A percentile compares a stretch with the other conserved stretches of the same genome.
Conservation (phyloP, 2,888 invertebrate species). For the Lasioglossum oenotherae region DNA sequence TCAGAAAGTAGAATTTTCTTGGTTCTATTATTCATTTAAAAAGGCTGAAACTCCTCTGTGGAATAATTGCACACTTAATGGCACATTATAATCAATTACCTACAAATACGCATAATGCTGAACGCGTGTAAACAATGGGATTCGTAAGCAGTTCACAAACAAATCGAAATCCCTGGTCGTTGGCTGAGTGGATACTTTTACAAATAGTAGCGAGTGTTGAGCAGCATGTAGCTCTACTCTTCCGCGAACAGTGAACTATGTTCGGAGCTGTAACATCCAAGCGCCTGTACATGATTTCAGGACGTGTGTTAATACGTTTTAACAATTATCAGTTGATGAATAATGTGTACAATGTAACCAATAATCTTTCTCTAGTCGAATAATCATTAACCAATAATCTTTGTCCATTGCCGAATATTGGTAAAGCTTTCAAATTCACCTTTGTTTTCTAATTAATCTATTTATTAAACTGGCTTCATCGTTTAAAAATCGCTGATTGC, state of each 20-base stretch:
- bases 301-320: background rate
- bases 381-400: background rate
- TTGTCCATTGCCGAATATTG: background rate
- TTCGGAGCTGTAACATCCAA: background rate
- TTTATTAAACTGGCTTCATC: too few species aligned
- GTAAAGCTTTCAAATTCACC: background rate
- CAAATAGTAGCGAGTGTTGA: background rate
- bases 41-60: background rate
- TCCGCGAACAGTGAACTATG: background rate
- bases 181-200: background rate
- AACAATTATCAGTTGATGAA: background rate
- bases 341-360: background rate
- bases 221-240: background rate
- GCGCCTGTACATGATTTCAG: background rate
- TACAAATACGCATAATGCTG: background rate
- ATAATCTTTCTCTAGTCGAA: background rate
- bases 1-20: background rate
- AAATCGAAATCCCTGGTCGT: background rate
- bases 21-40: background rate
- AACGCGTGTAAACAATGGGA: background rate
- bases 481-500: too few species aligned
- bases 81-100: background rate
- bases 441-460: background rate
- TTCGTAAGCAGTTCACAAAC: background rate
- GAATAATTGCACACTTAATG: too few species aligned